Percentiles rank a stretch among this genome's conserved stretches.
Conservation (phyloP, 2,888 invertebrate genomes). For the Phyllotreta striolata region DNA sequence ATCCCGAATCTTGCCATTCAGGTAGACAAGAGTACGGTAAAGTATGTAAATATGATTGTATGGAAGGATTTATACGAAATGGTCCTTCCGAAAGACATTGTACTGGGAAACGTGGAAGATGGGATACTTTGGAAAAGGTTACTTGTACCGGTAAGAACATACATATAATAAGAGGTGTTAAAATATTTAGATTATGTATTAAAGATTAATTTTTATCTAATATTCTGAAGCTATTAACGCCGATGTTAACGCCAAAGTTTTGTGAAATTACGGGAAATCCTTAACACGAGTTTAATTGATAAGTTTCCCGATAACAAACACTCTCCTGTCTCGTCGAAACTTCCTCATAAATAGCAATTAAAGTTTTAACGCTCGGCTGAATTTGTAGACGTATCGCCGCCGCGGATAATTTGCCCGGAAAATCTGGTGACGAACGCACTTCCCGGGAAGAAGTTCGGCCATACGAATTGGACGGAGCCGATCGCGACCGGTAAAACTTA, state of each 20-base stretch:
- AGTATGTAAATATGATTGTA: slow-evolving; percentile 67
- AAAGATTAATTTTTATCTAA: neutral
- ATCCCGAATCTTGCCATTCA: slow-evolving; percentile 64
- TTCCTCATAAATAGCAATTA: no score
- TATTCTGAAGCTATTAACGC: neutral
- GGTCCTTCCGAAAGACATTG: slow-evolving; percentile 67
- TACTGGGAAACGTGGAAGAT: slow-evolving; percentile 65
- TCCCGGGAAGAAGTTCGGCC: slow-evolving; percentile 64
- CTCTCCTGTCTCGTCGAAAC: no score
- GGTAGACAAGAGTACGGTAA: slow-evolving; percentile 67
- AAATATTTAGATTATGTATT: neutral
- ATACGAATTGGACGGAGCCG: slow-evolving; percentile 64
- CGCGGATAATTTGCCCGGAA: slow-evolving; percentile 66
- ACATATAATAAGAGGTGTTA: neutral
- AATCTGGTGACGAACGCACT: slow-evolving; percentile 62
- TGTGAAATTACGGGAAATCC: slow-evolving; percentile 2
- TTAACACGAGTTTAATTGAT: no score
- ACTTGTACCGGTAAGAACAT: slow-evolving; percentile 50
- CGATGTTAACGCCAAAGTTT: no score
- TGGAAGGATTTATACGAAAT: slow-evolving; percentile 66
- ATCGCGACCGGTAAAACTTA: slow-evolving; percentile 53
- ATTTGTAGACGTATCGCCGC: slow-evolving; percentile 66
- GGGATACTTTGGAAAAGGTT: slow-evolving; percentile 60
- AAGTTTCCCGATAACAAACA: no score
- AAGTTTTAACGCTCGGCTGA: neutral